Conservation (phyloP, 2,113 vertebrate species). For the Fulmarus glacialis region DNA sequence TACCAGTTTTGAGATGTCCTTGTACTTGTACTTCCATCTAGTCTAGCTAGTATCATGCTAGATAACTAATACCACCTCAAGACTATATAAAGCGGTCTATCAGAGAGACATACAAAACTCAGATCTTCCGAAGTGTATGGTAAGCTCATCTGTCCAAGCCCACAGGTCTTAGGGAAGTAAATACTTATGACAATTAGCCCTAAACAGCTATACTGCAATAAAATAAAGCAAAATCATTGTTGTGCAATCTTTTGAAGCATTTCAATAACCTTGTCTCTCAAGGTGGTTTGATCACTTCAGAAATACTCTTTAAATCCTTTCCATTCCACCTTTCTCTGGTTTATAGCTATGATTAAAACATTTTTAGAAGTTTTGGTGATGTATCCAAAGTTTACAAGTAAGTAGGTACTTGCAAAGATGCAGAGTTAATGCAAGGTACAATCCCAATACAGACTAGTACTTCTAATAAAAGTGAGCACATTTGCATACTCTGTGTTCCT, state of each 20-base stretch:
- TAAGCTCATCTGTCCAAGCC: neutral
- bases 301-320: neutral
- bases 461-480: neutral
- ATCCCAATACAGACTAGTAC: neutral
- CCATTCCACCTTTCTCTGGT: neutral
- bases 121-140: neutral
- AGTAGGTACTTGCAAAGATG: neutral
- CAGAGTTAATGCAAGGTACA: neutral
- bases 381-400: neutral
- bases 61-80: neutral
- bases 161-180: neutral
- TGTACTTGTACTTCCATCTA: neutral
- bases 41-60: neutral
- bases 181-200: neutral
- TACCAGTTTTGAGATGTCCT: neutral
- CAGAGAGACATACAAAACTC: neutral
- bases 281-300: neutral
- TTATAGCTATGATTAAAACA: neutral
- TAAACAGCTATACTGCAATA: neutral
- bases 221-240: neutral
- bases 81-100: neutral
- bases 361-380: neutral
- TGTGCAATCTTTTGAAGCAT: neutral
- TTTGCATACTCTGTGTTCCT: neutral
- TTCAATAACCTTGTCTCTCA: neutral